Evolutionary conservation across 1,140 invertebrate species (phyloP), one percentile per base, ranked within the genome.

Genomic region (Leptinotarsa defecta): DNA sequence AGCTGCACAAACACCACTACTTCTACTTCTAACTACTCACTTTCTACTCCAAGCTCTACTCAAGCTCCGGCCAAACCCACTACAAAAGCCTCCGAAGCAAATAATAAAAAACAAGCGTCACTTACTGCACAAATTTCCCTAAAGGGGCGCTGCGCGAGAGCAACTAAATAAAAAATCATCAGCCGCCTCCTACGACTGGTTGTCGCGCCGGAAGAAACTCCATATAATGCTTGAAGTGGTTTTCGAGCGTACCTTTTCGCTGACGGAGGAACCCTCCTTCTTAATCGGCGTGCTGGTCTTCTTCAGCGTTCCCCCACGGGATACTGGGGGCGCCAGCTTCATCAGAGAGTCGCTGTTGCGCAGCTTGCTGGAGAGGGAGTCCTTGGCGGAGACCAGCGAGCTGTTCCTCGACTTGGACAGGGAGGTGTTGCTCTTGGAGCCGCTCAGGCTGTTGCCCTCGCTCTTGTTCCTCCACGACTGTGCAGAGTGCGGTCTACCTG

Each of bases 181-280:
- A 68, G 48, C 27, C 72, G 48, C 22, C 49, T 82, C 80, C 82
- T 80, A 80, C 74, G 79, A 79, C 74, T 86, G 85, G 81, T 86
- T 87, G 79, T 86, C 85, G 78, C 87, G 85, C 80, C 89, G 89
- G 88, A 91, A 87, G 90, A 90, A 91, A 85, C 84, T 90, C 89
- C 90, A 91, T 86, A 91, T 90, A 64, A 64, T 64, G 85, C 87
- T 88, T 84, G 88, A 88, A 86, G 89, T 90, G 81, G 87, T 85
- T 84, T 84, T 84, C 83, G 89, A 86, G 87, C 90, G 90, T 91
- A 92, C 91, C 90, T 91, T 92, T 88, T 83, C 80, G 73, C 77
- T 75, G 61, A 78, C 73, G 20, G 68, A 52, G 17, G 64, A 65
- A 27, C 67, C 19, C 43, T 72, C 74, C 65, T 65, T 70, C 68